A percentile compares a stretch with the other conserved stretches of the same genome.
Conservation (phyloP, 2,113 vertebrate species). For the Dromas ardeola region DNA sequence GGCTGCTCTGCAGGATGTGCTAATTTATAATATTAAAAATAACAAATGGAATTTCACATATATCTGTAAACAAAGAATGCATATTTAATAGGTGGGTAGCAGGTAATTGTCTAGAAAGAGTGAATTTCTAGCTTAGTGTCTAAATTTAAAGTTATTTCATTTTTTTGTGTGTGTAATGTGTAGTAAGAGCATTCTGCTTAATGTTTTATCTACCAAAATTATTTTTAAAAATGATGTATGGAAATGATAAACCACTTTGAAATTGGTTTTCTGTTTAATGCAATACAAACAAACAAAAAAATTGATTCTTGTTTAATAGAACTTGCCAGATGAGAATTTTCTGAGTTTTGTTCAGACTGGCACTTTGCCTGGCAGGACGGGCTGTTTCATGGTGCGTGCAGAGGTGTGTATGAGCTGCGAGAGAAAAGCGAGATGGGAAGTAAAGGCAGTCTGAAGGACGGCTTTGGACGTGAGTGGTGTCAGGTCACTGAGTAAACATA, state of each 20-base stretch:
- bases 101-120: background rate
- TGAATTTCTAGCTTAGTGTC: background rate
- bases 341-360: background rate
- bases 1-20: slow-evolving; percentile 32
- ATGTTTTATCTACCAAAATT: background rate
- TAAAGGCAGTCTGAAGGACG: background rate
- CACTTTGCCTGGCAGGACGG: background rate
- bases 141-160: background rate
- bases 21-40: slow-evolving; percentile 51
- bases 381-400: background rate
- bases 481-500: background rate
- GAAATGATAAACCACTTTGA: background rate
- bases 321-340: background rate
- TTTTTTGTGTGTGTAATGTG: background rate
- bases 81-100: background rate
- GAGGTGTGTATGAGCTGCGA: background rate
- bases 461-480: background rate
- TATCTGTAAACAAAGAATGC: background rate
- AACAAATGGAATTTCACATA: slow-evolving; percentile 10
- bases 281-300: background rate
- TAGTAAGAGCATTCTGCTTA: background rate
- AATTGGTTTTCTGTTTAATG: slow-evolving; percentile 5
- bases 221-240: background rate
- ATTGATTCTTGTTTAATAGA: background rate
- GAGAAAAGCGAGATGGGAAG: background rate